Conservation (phyloP, 2,888 invertebrate genomes). For the Geophilus truncorum region DNA sequence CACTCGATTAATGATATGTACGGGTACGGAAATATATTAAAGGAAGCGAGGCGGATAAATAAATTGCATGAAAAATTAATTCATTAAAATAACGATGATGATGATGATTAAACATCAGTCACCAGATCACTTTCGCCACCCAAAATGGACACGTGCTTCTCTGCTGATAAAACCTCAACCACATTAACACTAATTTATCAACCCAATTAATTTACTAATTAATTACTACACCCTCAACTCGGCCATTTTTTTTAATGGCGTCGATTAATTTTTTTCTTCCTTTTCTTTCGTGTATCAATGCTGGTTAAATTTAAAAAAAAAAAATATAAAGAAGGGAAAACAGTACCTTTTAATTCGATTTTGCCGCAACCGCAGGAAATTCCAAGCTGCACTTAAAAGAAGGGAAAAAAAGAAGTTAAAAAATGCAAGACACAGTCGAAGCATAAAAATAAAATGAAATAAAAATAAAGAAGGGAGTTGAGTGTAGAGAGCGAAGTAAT, state of each 20-base stretch:
- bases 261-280: background rate
- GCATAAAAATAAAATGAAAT: background rate
- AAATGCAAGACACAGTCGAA: background rate
- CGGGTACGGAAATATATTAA: background rate
- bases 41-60: background rate
- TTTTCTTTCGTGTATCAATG: background rate
- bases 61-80: background rate
- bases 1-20: constrained; percentile 14
- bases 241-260: background rate
- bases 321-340: no score
- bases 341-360: background rate
- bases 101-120: background rate
- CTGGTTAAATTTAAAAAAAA: background rate
- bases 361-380: background rate
- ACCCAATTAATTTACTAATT: background rate
- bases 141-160: background rate
- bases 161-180: background rate
- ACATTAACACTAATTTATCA: background rate
- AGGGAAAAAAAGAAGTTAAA: background rate
- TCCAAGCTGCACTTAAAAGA: background rate
- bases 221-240: background rate
- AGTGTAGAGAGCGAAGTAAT: background rate
- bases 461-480: background rate
- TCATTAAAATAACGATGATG: background rate
- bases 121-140: background rate